Conservation (phyloP, 2,113 vertebrate genomes). For the Stigmatopora nigra region DNA sequence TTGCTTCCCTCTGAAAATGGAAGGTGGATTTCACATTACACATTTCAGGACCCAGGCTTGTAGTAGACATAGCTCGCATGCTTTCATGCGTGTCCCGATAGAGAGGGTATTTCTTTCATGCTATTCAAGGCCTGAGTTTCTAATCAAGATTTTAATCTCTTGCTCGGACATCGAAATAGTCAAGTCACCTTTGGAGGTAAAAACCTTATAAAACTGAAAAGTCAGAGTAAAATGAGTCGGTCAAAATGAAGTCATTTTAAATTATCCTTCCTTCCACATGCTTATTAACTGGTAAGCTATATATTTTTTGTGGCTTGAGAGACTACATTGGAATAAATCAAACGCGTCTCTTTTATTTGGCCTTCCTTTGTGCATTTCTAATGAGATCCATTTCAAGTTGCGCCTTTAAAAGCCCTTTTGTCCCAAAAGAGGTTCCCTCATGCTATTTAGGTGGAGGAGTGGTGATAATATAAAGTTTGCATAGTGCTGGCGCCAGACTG, state of each 20-base stretch:
- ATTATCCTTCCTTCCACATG: not conserved
- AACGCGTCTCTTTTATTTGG: constrained; percentile 65
- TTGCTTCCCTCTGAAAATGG: constrained; percentile 36
- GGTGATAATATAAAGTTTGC: constrained; percentile 96
- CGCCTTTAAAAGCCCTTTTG: constrained; percentile 77
- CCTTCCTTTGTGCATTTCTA: constrained; percentile 76
- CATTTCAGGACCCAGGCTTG: constrained; percentile 55
- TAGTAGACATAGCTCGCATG: constrained; percentile 73
- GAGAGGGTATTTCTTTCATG: constrained; percentile 71
- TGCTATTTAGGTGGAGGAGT: constrained; percentile 88
- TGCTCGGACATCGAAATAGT: constrained; percentile 24
- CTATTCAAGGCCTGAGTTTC: constrained; percentile 54
- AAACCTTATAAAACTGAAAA: not conserved
- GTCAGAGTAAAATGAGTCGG: not conserved
- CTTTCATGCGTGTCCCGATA: constrained; percentile 72
- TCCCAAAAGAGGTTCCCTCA: constrained; percentile 74
- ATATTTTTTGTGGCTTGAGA: not conserved
- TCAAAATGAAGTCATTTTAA: not conserved
- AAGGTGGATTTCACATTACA: constrained; percentile 43
- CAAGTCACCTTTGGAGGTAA: constrained; percentile 8
- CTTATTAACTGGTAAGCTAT: not conserved
- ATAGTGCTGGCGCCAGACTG: constrained; percentile 94
- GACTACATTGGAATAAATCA: constrained; percentile 21
- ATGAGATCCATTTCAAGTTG: constrained; percentile 86
- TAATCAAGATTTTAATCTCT: constrained; percentile 46